A percentile compares a stretch with the other conserved stretches of the same genome.
Evolutionary conservation across 2,797 vertebrate species (phyloP).

Genomic region (Monodelphis domestica): DNA sequence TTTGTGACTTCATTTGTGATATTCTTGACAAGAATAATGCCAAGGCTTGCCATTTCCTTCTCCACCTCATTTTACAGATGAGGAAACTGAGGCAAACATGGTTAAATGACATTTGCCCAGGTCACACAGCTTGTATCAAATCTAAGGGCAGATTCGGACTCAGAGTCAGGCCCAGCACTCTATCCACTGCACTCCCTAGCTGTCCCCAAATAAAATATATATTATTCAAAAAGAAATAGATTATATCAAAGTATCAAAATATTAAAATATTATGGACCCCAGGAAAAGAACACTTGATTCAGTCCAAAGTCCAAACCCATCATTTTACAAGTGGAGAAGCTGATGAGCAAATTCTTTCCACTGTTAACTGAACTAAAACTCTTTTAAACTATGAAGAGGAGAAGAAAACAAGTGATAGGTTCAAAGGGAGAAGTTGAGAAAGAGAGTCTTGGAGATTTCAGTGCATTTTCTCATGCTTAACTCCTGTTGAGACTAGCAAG

Average conservation of each 20-base stretch:
- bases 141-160: background rate
- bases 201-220: background rate
- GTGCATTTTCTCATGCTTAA: background rate
- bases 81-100: background rate
- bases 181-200: background rate
- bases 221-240: background rate
- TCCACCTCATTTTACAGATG: background rate
- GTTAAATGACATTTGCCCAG: background rate
- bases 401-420: background rate
- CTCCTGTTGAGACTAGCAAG: background rate
- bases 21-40: background rate
- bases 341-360: background rate
- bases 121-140: background rate
- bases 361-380: background rate
- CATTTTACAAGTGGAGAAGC: background rate
- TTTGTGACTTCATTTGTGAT: background rate
- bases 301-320: background rate
- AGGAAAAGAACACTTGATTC: background rate
- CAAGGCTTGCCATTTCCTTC: background rate
- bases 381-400: background rate
- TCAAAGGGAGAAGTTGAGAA: background rate
- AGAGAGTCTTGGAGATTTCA: background rate
- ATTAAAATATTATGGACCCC: background rate
- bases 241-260: background rate
- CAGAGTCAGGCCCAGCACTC: accelerated